Evolutionary conservation across 2,797 vertebrate genomes (phyloP).

Genomic region (Hoplostethus mediterraneus): DNA sequence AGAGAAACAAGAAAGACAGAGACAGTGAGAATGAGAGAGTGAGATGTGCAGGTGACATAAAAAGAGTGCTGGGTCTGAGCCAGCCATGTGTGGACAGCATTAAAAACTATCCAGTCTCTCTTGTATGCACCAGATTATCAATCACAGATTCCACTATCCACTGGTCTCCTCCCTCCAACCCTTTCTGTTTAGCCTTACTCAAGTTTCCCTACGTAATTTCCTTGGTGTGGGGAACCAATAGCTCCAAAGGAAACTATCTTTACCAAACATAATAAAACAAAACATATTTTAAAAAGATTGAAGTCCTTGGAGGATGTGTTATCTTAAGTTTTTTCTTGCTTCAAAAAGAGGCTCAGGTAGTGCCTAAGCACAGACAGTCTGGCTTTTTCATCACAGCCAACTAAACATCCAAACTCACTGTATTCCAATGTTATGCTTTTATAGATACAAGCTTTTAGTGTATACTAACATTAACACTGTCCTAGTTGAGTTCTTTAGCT

Average conservation of each 20-base stretch:
- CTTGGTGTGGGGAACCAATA: neutral
- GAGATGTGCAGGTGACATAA: neutral
- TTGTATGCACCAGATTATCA: neutral
- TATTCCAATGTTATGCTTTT: too few relatives aligned
- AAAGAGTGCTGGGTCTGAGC: neutral
- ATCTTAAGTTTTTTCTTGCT: too few relatives aligned
- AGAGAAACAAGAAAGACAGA: neutral
- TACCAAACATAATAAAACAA: neutral
- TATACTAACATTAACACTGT: too few relatives aligned
- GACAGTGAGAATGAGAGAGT: neutral
- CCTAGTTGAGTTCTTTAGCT: too few relatives aligned
- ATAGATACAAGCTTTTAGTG: too few relatives aligned
- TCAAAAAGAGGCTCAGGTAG: too few relatives aligned
- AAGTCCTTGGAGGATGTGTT: too few relatives aligned
- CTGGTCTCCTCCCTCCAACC: neutral
- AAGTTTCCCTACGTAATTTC: neutral
- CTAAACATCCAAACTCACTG: too few relatives aligned
- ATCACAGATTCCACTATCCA: neutral
- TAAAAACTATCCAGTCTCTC: neutral
- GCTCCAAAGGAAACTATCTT: neutral
- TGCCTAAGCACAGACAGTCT: too few relatives aligned
- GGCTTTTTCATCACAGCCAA: too few relatives aligned
- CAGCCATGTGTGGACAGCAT: constrained; percentile 3
- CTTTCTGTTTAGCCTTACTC: neutral
- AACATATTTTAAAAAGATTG: too few relatives aligned